Percentiles rank a stretch among this genome's conserved stretches.
These are phyloP conservation scores for Casuarius casuarius DNA, from an alignment of 2,113 vertebrate genomes.

Conservation along the genomic window DNA sequence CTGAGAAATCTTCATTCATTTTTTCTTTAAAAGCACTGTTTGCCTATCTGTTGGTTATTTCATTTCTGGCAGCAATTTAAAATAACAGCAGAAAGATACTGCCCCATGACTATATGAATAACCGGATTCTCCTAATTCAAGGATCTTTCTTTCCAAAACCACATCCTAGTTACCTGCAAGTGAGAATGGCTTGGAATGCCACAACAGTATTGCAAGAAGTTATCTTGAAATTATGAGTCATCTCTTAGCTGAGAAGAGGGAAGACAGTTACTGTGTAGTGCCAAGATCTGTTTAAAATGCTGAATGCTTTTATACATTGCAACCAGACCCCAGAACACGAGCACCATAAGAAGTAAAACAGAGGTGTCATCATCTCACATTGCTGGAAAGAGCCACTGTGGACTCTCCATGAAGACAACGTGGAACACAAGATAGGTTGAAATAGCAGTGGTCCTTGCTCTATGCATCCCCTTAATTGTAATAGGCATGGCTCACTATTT, in stretches of 20 bases:
- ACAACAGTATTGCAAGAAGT: background rate
- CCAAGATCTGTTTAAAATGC: background rate
- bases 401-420: rapidly evolving
- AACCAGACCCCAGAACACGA: background rate
- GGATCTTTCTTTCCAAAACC: background rate
- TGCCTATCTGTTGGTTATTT: background rate
- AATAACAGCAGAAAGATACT: background rate
- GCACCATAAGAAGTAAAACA: rapidly evolving
- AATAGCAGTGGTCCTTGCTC: background rate
- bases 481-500: rapidly evolving
- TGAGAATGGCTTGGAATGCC: background rate
- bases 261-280: rapidly evolving
- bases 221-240: background rate
- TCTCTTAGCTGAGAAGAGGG: background rate
- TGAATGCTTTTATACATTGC: rapidly evolving
- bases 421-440: background rate
- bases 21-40: background rate
- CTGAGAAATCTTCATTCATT: background rate
- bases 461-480: background rate
- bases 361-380: background rate
- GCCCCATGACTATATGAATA: rapidly evolving
- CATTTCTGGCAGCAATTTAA: background rate
- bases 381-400: background rate
- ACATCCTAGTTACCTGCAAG: background rate
- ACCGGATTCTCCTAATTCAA: background rate